Conservation (phyloP, 1,140 invertebrate species). For the Phenacoccus solenopsis region DNA sequence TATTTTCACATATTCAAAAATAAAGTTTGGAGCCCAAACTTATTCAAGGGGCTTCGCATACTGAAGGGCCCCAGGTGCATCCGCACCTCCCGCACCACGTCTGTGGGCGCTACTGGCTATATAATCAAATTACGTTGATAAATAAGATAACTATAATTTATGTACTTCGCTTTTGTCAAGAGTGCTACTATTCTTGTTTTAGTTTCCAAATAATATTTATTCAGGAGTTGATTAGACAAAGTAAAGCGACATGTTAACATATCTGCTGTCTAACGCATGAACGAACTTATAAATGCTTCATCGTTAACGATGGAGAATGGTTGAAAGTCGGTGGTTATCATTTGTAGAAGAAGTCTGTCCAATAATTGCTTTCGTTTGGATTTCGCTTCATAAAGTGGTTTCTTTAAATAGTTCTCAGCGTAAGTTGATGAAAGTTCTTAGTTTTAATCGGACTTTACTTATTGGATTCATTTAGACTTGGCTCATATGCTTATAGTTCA, state of each 20-base stretch:
- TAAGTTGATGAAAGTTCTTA: neutral
- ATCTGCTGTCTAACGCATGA: neutral
- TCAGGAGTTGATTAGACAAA: neutral
- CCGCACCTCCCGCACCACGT: too few species aligned
- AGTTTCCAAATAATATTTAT: neutral
- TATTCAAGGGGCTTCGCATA: too few species aligned
- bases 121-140: too few species aligned
- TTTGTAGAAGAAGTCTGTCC: neutral
- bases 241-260: neutral
- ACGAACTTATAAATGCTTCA: conserved; percentile 10
- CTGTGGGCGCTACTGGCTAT: too few species aligned
- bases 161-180: too few species aligned
- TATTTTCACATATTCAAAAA: too few species aligned
- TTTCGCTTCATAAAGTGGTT: neutral
- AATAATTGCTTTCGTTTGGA: neutral
- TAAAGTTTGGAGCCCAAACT: too few species aligned
- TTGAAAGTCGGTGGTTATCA: neutral
- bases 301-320: neutral
- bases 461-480: neutral
- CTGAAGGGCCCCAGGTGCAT: too few species aligned
- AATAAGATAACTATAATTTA: too few species aligned
- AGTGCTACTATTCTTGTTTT: too few species aligned
- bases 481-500: neutral
- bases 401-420: neutral
- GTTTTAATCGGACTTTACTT: neutral